Evolutionary conservation across 2,888 invertebrate species (phyloP).

Genomic region (Himalopsyche tibetana): DNA sequence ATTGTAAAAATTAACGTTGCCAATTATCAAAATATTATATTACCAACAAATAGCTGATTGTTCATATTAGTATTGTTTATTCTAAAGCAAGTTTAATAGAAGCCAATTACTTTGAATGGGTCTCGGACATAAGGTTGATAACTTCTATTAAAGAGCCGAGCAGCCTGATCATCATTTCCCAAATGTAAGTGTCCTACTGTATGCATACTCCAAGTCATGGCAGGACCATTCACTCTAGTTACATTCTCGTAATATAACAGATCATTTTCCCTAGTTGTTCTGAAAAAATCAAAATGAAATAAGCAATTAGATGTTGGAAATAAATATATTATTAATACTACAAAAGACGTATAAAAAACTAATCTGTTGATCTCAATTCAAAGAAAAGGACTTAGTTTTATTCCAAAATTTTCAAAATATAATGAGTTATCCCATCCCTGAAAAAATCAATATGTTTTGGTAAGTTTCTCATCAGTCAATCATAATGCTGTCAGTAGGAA

Average conservation of each 20-base stretch:
- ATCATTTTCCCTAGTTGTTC: conserved; percentile 68
- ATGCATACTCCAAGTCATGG: conserved; percentile 74
- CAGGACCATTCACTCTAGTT: conserved; percentile 70
- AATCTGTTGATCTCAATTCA: no score
- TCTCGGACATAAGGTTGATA: conserved; percentile 70
- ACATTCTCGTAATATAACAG: conserved; percentile 69
- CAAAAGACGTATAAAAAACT: neutral
- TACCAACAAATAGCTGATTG: no score
- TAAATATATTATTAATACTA: neutral
- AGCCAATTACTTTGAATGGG: conserved; percentile 69
- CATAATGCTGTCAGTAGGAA: no score
- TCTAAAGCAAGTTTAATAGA: no score
- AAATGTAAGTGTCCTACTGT: conserved; percentile 70
- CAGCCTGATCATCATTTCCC: conserved; percentile 67
- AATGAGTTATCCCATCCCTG: no score
- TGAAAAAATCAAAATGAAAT: conserved; percentile 39
- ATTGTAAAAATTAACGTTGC: no score
- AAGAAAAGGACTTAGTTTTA: neutral
- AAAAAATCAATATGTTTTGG: no score
- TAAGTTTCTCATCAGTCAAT: no score
- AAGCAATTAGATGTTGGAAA: no score
- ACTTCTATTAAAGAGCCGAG: conserved; percentile 69
- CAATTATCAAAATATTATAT: no score
- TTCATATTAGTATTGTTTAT: no score
- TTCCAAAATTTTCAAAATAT: neutral